Evolutionary conservation across 2,113 vertebrate genomes (phyloP).

Genomic region (Chaenocephalus aceratus): DNA sequence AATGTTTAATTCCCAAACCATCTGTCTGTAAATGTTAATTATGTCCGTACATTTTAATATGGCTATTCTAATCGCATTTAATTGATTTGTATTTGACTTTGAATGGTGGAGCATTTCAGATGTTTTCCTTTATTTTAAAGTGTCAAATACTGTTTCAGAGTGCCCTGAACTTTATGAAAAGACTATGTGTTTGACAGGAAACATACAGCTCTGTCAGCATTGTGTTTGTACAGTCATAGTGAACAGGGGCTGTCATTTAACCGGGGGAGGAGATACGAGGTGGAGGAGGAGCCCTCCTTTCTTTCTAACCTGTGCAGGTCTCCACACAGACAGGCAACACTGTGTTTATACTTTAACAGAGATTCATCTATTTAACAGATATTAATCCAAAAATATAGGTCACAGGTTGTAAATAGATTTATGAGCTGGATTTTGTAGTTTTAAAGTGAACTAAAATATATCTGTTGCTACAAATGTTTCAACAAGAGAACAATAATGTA

Average conservation of each 20-base stretch:
- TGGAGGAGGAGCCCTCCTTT: conserved; percentile 22
- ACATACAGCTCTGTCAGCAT: conserved; percentile 1
- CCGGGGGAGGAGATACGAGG: conserved; percentile 19
- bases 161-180: conserved; percentile 20
- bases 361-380: background rate
- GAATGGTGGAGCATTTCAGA: background rate
- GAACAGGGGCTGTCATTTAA: conserved; percentile 43
- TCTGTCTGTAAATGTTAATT: background rate
- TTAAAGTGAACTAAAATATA: background rate
- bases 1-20: background rate
- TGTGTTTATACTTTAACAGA: background rate
- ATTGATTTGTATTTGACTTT: too few relatives aligned
- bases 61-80: too few relatives aligned
- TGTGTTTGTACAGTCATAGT: conserved; percentile 36
- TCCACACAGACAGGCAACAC: background rate
- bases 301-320: conserved; percentile 43
- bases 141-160: background rate
- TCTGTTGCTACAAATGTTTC: conserved; percentile 5
- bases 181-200: conserved; percentile 28
- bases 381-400: background rate
- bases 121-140: background rate
- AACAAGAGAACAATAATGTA: background rate
- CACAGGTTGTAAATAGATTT: background rate
- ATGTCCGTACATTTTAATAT: too few relatives aligned
- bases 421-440: background rate